Conservation (phyloP, 1,140 invertebrate species). For the Pygmarrhopalites habei region DNA sequence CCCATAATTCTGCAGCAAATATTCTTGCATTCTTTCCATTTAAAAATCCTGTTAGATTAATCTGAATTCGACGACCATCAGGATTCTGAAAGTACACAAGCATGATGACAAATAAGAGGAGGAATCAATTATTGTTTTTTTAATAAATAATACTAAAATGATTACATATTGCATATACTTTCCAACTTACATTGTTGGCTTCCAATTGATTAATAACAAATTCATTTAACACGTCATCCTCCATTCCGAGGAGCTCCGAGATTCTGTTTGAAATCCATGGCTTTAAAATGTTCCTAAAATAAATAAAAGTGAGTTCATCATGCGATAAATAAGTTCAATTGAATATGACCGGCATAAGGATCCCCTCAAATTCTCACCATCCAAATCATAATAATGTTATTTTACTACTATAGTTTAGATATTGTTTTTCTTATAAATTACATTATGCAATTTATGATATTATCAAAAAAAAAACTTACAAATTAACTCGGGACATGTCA, state of each 20-base stretch:
- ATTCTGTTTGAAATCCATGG: constrained; percentile 98
- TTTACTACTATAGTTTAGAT: too few relatives aligned
- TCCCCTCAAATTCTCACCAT: too few relatives aligned
- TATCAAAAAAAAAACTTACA: too few relatives aligned
- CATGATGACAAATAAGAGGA: not conserved
- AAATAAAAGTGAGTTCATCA: too few relatives aligned
- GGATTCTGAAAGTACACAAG: constrained; percentile 52
- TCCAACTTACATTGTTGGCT: constrained; percentile 62
- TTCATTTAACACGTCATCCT: constrained; percentile 97
- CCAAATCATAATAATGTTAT: too few relatives aligned
- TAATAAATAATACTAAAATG: not conserved
- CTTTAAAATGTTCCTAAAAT: too few relatives aligned
- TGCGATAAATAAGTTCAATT: too few relatives aligned
- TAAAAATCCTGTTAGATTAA: constrained; percentile 97
- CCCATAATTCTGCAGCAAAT: constrained; percentile 97
- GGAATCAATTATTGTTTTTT: not conserved
- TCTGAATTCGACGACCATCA: constrained; percentile 98
- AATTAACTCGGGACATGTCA: constrained; percentile 96
- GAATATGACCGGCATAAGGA: too few relatives aligned
- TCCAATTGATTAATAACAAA: constrained; percentile 99
- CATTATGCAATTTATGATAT: too few relatives aligned
- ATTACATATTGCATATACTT: not conserved
- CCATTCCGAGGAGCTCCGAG: constrained; percentile 88
- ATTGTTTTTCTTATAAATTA: too few relatives aligned
- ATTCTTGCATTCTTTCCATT: constrained; percentile 95